A percentile compares a stretch with the other conserved stretches of the same genome.
phyloP scores from a whole-genome alignment of 2,888 invertebrate genomes.

The Phyto melanocephala region DNA sequence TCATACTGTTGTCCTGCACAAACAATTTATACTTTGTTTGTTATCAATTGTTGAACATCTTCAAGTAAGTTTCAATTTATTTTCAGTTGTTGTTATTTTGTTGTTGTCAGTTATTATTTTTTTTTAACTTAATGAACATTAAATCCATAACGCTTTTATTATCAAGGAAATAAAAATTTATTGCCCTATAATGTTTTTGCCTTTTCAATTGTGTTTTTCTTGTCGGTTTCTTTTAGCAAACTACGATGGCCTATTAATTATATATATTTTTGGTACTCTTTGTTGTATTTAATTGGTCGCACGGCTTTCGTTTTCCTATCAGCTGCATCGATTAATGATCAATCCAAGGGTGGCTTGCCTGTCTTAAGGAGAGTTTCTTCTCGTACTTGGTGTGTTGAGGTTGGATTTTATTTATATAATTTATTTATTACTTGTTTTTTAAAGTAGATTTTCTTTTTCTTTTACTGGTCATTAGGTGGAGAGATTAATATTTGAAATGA shows the following conservation, averaged over 20 bases:
- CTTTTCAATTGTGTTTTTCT: no score
- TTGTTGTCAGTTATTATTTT: background rate
- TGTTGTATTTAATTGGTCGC: constrained; percentile 80
- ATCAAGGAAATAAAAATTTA: no score
- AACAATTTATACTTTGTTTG: constrained; percentile 88
- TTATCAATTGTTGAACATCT: constrained; percentile 83
- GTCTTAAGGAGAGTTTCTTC: constrained; percentile 78
- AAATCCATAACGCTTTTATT: no score
- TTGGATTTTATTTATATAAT: constrained; percentile 42
- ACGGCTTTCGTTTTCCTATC: constrained; percentile 80
- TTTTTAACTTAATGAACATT: no score
- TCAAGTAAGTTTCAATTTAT: constrained; percentile 74
- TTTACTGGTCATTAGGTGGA: constrained; percentile 79
- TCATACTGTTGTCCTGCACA: constrained; percentile 85
- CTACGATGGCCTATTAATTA: constrained; percentile 79
- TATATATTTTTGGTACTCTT: constrained; percentile 81
- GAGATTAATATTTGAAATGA: constrained; percentile 82
- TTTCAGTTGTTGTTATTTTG: background rate
- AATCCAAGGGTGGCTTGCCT: constrained; percentile 80
- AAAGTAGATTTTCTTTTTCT: background rate
- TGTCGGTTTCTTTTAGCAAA: constrained; percentile 70
- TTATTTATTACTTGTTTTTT: background rate
- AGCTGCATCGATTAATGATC: constrained; percentile 81
- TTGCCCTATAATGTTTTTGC: no score
- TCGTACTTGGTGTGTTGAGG: constrained; percentile 75